Conservation (phyloP, 2,113 vertebrate genomes). For the Nothobranchius kuhntae region DNA sequence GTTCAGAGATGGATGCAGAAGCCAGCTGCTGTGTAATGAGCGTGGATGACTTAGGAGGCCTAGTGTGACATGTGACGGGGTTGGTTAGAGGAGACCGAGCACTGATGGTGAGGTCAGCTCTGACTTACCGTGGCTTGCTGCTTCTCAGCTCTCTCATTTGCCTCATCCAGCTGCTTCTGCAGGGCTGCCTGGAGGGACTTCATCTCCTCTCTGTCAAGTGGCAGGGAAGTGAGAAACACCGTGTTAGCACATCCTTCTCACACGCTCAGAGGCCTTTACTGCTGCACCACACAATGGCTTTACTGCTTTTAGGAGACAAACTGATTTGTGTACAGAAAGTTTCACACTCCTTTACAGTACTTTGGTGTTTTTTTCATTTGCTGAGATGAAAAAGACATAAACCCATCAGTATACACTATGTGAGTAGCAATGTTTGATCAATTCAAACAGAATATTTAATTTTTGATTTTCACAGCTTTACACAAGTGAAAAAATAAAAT, state of each 20-base stretch:
- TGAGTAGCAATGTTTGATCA: too few species aligned
- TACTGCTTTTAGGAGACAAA: background rate
- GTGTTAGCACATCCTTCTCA: constrained; percentile 56
- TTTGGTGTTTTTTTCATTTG: background rate
- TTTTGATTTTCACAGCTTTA: too few species aligned
- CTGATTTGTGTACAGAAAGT: background rate
- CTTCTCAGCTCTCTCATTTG: constrained; percentile 91
- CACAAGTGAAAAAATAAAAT: too few species aligned
- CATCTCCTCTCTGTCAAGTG: constrained; percentile 91
- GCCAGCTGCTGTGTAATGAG: constrained; percentile 60
- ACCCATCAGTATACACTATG: background rate
- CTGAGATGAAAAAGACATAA: background rate
- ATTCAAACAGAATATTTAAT: too few species aligned
- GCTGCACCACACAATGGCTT: constrained; percentile 1
- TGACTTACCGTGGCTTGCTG: constrained; percentile 94
- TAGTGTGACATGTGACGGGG: constrained; percentile 60
- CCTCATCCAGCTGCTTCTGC: constrained; percentile 96
- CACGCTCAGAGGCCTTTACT: constrained; percentile 5
- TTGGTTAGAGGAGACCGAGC: constrained; percentile 43
- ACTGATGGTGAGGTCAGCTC: constrained; percentile 50
- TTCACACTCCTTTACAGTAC: background rate
- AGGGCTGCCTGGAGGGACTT: constrained; percentile 94
- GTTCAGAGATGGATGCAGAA: constrained; percentile 18
- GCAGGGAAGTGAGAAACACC: constrained; percentile 50
- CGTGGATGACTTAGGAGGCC: constrained; percentile 30